Conservation (phyloP, 2,797 vertebrate species). For the Dermochelys coriacea region DNA sequence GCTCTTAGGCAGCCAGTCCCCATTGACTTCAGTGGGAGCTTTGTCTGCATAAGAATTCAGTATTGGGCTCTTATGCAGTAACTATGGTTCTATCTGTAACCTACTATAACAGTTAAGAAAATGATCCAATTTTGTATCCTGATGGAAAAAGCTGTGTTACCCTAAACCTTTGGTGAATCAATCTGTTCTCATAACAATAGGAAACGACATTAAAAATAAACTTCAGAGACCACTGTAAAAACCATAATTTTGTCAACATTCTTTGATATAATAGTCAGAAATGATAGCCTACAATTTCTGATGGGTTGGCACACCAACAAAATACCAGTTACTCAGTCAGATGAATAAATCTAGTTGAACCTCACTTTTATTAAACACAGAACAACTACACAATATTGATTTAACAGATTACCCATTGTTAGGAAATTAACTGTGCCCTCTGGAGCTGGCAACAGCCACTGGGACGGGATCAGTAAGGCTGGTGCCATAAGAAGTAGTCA, state of each 20-base stretch:
- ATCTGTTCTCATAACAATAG: neutral
- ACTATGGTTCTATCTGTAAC: too few species aligned
- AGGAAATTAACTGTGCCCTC: too few species aligned
- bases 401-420: neutral
- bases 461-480: too few species aligned
- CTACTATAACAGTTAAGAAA: too few species aligned
- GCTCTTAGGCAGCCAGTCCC: too few species aligned
- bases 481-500: too few species aligned
- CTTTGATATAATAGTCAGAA: neutral
- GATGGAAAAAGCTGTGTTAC: neutral
- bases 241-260: neutral
- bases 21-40: too few species aligned
- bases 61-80: too few species aligned
- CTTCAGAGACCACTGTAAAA: neutral
- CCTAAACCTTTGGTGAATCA: neutral
- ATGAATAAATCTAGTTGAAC: neutral
- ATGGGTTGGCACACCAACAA: neutral
- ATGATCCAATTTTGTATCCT: neutral
- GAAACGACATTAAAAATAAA: too few species aligned
- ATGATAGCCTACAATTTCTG: too few species aligned
- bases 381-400: neutral
- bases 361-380: neutral
- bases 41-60: too few species aligned
- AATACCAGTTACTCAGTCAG: neutral
- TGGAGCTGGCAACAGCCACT: too few species aligned